phyloP scores from a whole-genome alignment of 2,888 invertebrate species.

The Carabus problematicus region DNA sequence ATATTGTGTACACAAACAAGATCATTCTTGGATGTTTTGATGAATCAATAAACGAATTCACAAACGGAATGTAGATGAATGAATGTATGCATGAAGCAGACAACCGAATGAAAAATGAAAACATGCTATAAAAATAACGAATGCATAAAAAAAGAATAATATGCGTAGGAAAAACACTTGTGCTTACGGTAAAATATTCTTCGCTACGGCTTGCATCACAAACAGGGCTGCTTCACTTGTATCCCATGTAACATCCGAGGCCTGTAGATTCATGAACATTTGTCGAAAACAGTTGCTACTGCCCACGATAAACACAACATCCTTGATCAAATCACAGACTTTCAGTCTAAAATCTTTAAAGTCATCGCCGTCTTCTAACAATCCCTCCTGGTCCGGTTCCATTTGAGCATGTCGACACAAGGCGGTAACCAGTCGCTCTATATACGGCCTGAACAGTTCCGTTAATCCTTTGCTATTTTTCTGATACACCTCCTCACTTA shows the following conservation, averaged over 20 bases:
- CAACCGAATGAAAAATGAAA: slow-evolving; percentile 65
- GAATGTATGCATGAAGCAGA: background rate
- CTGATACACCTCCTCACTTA: slow-evolving; percentile 94
- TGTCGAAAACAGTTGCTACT: slow-evolving; percentile 91
- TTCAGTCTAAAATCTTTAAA: slow-evolving; percentile 84
- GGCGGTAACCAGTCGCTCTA: slow-evolving; percentile 88
- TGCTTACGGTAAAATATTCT: slow-evolving; percentile 92
- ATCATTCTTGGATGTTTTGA: too few species aligned
- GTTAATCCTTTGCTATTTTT: slow-evolving; percentile 83
- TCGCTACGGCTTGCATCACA: slow-evolving; percentile 94
- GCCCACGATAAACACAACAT: slow-evolving; percentile 95
- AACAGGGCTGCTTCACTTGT: slow-evolving; percentile 92
- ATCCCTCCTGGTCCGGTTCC: slow-evolving; percentile 90
- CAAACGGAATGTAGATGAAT: background rate
- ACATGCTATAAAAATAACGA: too few species aligned
- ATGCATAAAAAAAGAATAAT: slow-evolving; percentile 4
- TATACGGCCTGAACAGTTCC: slow-evolving; percentile 84
- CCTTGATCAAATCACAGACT: slow-evolving; percentile 93
- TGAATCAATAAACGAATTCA: too few species aligned
- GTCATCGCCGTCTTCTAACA: slow-evolving; percentile 84
- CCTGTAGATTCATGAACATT: slow-evolving; percentile 82
- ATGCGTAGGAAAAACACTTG: slow-evolving; percentile 10
- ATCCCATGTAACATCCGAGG: slow-evolving; percentile 84
- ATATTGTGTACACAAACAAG: too few species aligned
- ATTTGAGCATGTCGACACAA: slow-evolving; percentile 94